These are phyloP conservation scores for Hypomecis atomaria DNA, from an alignment of 2,888 invertebrate genomes.

Conservation along the genomic window DNA sequence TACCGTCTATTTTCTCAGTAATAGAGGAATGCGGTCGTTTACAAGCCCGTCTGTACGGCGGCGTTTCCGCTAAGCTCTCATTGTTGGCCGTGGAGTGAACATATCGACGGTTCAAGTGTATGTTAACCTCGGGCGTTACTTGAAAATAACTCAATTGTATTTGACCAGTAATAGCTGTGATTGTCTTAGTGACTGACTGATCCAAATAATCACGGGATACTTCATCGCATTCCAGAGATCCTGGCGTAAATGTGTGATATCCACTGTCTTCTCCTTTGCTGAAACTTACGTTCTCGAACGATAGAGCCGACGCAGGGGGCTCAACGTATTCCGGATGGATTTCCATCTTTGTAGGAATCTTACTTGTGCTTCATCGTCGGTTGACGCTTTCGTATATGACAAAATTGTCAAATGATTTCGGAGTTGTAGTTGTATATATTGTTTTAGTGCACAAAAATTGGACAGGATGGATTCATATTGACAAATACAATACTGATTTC, in stretches of 20 bases:
- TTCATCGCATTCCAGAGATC: slow-evolving; percentile 68
- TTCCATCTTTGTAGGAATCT: slow-evolving; percentile 58
- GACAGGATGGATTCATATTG: not conserved
- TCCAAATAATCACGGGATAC: slow-evolving; percentile 63
- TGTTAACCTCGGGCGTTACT: slow-evolving; percentile 55
- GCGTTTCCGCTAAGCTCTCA: slow-evolving; percentile 52
- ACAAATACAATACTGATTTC: not conserved
- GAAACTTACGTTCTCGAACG: slow-evolving; percentile 60
- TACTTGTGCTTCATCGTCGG: slow-evolving; percentile 35
- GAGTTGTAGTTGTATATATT: not conserved
- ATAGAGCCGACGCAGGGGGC: slow-evolving; percentile 60
- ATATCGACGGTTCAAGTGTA: slow-evolving; percentile 47
- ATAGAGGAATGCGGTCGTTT: slow-evolving; percentile 67
- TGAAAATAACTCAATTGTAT: slow-evolving; percentile 55
- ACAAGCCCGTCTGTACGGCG: slow-evolving; percentile 61
- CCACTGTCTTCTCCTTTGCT: slow-evolving; percentile 77
- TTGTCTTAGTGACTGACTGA: slow-evolving; percentile 50
- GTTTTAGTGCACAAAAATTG: not conserved
- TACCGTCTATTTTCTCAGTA: slow-evolving; percentile 50
- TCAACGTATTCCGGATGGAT: slow-evolving; percentile 62
- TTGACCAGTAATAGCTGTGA: slow-evolving; percentile 54
- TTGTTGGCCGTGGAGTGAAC: slow-evolving; percentile 43
- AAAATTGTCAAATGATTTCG: not conserved
- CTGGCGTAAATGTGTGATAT: slow-evolving; percentile 74
- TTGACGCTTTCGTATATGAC: slow-evolving; percentile 1